phyloP scores from a whole-genome alignment of 53 echinoderm and acorn worm species.

The Zoroaster sp. region DNA sequence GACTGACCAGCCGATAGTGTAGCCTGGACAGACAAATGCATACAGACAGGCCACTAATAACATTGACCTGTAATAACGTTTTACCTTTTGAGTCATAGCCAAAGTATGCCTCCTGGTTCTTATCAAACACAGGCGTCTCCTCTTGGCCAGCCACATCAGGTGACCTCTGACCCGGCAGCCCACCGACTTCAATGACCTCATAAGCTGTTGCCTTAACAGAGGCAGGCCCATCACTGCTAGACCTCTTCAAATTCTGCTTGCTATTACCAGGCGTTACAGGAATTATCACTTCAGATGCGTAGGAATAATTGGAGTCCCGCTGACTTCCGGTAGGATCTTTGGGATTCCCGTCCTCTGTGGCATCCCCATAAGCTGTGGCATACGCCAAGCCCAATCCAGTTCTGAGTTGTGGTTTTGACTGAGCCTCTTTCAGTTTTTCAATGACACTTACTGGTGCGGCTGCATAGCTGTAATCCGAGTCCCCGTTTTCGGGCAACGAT shows the following conservation, averaged over 20 bases:
- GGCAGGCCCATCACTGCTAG: not conserved
- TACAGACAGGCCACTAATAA: not conserved
- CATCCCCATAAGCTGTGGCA: not conserved
- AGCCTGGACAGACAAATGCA: not conserved
- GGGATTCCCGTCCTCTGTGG: not conserved
- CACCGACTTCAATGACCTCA: constrained; percentile 21
- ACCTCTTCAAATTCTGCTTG: not conserved
- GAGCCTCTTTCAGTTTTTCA: constrained; percentile 26
- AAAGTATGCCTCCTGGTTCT: not conserved
- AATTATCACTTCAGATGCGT: constrained; percentile 19
- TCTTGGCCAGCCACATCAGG: not conserved
- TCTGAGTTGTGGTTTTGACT: constrained; percentile 8
- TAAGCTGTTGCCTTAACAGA: not conserved
- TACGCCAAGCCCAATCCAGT: constrained; percentile 3
- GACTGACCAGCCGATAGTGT: no score
- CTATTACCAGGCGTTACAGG: not conserved
- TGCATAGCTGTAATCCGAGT: constrained; percentile 14
- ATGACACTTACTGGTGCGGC: not conserved
- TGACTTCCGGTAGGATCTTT: not conserved
- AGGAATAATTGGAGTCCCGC: not conserved
- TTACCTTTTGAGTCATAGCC: not conserved
- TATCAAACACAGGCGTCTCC: constrained; percentile 26
- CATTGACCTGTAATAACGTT: no score
- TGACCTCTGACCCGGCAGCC: not conserved
- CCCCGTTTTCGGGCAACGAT: not conserved